Evolutionary conservation across 2,797 vertebrate species (phyloP).

Genomic region (Pogoniulus pusillus): DNA sequence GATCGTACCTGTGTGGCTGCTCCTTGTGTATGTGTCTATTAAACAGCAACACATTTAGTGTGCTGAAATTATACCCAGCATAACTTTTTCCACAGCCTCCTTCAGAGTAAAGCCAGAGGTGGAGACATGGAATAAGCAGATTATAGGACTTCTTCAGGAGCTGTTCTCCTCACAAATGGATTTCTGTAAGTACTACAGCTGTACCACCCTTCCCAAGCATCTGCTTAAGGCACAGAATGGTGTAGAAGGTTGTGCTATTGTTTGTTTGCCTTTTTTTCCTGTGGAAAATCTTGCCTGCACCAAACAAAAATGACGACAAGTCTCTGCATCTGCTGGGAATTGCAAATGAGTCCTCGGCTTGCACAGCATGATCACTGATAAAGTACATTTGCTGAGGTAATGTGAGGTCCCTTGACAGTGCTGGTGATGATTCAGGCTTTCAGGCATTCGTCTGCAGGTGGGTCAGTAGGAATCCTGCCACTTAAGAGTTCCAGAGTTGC

Average conservation of each 20-base stretch:
- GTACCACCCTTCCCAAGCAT: not conserved
- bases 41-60: not conserved
- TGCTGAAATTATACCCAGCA: not conserved
- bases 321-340: conserved; percentile 45
- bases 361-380: conserved; percentile 14
- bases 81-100: not conserved
- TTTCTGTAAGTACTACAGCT: not conserved
- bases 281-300: conserved; percentile 47
- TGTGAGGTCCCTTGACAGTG: not conserved
- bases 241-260: not conserved
- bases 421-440: conserved; percentile 41
- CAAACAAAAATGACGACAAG: conserved; percentile 35
- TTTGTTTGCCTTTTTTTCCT: conserved; percentile 39
- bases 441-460: conserved; percentile 26
- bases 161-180: not conserved
- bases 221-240: not conserved
- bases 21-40: not conserved
- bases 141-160: not conserved
- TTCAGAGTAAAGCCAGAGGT: not conserved
- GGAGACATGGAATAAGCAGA: not conserved
- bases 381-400: conserved; percentile 52
- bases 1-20: not conserved
- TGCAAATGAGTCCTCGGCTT: conserved; percentile 33
- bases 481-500: not conserved
- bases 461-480: conserved; percentile 3